Percentiles rank a stretch among this genome's conserved stretches.
Evolutionary conservation across 2,888 invertebrate species (phyloP).

Genomic region (Brachynemurus nebulosus): DNA sequence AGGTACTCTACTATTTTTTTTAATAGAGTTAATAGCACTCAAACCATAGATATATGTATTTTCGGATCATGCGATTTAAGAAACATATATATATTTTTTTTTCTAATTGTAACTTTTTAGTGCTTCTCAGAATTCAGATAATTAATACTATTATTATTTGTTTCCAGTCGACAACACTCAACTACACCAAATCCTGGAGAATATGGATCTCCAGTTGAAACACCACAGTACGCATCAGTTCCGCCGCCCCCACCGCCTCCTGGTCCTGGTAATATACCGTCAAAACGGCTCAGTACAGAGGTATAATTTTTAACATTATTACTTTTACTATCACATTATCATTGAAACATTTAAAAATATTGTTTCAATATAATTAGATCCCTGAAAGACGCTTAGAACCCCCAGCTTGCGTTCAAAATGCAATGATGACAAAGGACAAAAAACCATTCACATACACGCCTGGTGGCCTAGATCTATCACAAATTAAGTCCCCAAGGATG

Average conservation of each 20-base stretch:
- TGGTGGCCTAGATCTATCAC: conserved; percentile 79
- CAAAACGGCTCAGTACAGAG: conserved; percentile 21
- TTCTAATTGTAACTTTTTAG: no score
- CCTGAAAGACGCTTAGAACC: conserved; percentile 40
- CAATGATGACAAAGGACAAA: conserved; percentile 92
- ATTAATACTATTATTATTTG: no score
- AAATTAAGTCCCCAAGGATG: conserved; percentile 83
- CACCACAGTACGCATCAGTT: neutral
- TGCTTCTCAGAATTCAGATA: no score
- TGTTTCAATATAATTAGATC: conserved; percentile 19
- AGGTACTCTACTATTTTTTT: no score
- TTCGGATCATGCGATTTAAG: no score
- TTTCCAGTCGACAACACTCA: conserved; percentile 6
- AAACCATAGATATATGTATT: no score
- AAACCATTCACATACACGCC: conserved; percentile 96
- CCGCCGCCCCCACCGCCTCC: conserved; percentile 14
- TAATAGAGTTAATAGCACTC: no score
- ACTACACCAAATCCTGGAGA: conserved; percentile 1
- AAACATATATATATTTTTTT: no score
- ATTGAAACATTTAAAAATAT: neutral
- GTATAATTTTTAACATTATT: conserved; percentile 14
- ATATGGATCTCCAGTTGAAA: neutral
- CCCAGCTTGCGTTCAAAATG: conserved; percentile 81
- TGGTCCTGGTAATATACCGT: conserved; percentile 21
- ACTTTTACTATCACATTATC: neutral